Conservation (phyloP, 2,797 vertebrate species). For the Crocidura indochinensis region DNA sequence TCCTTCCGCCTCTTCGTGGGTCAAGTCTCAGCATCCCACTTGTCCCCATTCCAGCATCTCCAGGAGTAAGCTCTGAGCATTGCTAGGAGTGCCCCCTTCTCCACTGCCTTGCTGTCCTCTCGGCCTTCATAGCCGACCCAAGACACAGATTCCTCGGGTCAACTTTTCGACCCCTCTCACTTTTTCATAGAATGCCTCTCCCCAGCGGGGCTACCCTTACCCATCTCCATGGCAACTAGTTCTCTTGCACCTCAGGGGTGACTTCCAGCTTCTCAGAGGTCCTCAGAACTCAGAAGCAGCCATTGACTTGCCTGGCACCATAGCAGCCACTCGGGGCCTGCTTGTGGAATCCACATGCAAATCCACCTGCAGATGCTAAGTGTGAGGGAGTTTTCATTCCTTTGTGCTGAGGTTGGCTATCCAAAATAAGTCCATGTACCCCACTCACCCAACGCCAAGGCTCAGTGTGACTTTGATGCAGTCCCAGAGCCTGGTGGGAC, state of each 20-base stretch:
- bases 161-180: too few species aligned
- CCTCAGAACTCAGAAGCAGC: too few species aligned
- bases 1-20: too few species aligned
- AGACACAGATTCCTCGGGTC: too few species aligned
- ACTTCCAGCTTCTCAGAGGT: neutral
- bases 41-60: neutral
- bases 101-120: too few species aligned
- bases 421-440: neutral
- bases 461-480: too few species aligned
- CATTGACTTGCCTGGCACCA: neutral
- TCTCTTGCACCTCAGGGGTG: neutral
- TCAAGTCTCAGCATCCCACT: too few species aligned
- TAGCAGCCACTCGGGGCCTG: neutral
- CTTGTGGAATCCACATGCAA: conserved; percentile 12
- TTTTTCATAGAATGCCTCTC: neutral
- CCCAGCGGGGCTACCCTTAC: neutral
- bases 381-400: neutral
- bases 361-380: neutral
- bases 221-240: neutral
- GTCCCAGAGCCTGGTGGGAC: too few species aligned
- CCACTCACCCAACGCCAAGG: too few species aligned
- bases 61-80: rapidly evolving
- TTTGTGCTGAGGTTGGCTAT: neutral
- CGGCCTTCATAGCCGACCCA: too few species aligned
- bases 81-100: neutral